phyloP scores from a whole-genome alignment of 2,113 vertebrate species.

The Colinus virginianus region DNA sequence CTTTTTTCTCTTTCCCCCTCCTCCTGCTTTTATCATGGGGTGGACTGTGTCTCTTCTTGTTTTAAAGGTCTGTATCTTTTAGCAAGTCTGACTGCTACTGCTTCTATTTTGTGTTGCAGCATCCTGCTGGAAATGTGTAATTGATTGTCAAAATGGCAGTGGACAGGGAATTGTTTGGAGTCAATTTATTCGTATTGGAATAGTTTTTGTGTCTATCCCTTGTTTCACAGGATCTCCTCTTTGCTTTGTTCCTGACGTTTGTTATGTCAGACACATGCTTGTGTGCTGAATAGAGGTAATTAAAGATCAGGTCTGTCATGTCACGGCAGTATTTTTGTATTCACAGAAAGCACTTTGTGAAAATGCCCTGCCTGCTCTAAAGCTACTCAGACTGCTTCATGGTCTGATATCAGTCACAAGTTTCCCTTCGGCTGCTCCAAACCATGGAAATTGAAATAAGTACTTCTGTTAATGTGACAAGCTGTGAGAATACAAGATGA shows the following conservation, averaged over 20 bases:
- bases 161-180: neutral
- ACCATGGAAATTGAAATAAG: neutral
- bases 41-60: neutral
- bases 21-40: neutral
- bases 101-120: neutral
- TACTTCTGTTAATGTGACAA: constrained; percentile 1
- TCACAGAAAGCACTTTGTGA: neutral
- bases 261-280: neutral
- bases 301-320: constrained; percentile 5
- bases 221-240: constrained; percentile 3
- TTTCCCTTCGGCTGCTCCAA: constrained; percentile 1
- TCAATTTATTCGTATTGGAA: neutral
- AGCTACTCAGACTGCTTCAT: neutral
- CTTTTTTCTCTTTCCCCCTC: neutral
- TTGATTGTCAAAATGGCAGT: neutral
- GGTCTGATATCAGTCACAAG: neutral
- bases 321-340: neutral
- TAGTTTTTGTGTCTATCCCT: neutral
- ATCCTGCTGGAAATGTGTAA: neutral
- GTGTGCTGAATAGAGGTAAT: neutral
- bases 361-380: neutral
- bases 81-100: neutral
- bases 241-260: neutral
- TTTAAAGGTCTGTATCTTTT: neutral
- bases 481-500: neutral